Evolutionary conservation across 2,797 vertebrate species (phyloP).

Genomic region (Vireo griseus): DNA sequence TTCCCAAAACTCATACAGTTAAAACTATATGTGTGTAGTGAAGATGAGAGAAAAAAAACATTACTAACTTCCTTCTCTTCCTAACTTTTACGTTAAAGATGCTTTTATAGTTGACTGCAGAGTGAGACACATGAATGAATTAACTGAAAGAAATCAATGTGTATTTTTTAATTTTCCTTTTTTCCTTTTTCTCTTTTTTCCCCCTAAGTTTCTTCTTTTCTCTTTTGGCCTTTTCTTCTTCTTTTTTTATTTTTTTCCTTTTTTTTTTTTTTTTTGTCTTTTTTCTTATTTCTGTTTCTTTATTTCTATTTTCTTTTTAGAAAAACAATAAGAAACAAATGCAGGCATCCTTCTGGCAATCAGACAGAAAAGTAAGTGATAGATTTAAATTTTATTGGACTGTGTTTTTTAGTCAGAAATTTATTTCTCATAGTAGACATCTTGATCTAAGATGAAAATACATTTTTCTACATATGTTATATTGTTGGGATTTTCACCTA

Average conservation of each 20-base stretch:
- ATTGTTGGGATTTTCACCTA: neutral
- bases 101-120: neutral
- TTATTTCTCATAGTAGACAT: neutral
- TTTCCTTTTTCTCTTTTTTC: neutral
- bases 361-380: neutral
- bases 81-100: neutral
- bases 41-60: neutral
- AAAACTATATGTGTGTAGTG: neutral
- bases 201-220: fast-evolving
- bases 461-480: fast-evolving
- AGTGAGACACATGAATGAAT: neutral
- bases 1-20: neutral
- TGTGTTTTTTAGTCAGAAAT: neutral
- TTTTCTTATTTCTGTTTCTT: neutral
- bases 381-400: neutral
- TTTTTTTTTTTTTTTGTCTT: fast-evolving
- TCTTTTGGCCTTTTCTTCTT: too few species aligned
- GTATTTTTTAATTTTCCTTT: neutral
- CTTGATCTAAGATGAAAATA: neutral
- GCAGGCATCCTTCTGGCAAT: neutral
- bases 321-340: neutral
- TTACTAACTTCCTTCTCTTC: neutral
- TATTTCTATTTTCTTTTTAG: neutral
- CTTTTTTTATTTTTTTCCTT: fast-evolving
- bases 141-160: neutral